phyloP scores from a whole-genome alignment of 2,888 invertebrate species.

The Nemoura dubitans region DNA sequence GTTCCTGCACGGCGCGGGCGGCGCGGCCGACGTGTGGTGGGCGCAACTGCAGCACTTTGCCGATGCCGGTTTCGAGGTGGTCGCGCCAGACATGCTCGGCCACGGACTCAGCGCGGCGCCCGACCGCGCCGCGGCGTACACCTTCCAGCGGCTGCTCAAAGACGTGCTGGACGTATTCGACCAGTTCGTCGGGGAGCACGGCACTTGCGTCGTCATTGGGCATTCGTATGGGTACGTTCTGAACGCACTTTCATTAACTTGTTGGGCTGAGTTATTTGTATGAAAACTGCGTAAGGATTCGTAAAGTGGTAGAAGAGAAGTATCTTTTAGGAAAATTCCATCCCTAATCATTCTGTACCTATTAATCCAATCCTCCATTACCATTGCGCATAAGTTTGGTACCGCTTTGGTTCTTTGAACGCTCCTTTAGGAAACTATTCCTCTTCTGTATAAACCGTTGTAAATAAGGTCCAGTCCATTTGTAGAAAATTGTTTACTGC shows the following conservation, averaged over 20 bases:
- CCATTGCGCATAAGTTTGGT: too few relatives aligned
- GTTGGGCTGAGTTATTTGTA: too few relatives aligned
- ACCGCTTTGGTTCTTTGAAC: too few relatives aligned
- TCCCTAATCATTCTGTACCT: too few relatives aligned
- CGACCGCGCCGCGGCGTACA: slow-evolving; percentile 64
- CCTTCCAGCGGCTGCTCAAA: slow-evolving; percentile 67
- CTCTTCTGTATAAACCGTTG: too few relatives aligned
- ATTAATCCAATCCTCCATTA: too few relatives aligned
- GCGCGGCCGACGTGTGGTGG: slow-evolving; percentile 71
- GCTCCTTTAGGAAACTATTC: too few relatives aligned
- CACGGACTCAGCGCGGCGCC: slow-evolving; percentile 74
- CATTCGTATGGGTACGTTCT: slow-evolving; percentile 74
- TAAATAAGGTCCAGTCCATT: too few relatives aligned
- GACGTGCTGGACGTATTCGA: slow-evolving; percentile 70
- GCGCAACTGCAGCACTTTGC: slow-evolving; percentile 68
- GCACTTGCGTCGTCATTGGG: slow-evolving; percentile 69
- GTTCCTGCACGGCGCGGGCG: slow-evolving; percentile 74
- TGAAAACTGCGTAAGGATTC: too few relatives aligned
- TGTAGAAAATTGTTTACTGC: too few relatives aligned
- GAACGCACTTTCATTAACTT: neutral
- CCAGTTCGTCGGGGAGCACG: slow-evolving; percentile 65
- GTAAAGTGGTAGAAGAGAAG: too few relatives aligned
- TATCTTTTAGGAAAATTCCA: too few relatives aligned
- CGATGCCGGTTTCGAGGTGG: slow-evolving; percentile 68
- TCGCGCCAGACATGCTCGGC: slow-evolving; percentile 73